phyloP scores from a whole-genome alignment of 2,113 vertebrate genomes.

The Perccottus glenii region DNA sequence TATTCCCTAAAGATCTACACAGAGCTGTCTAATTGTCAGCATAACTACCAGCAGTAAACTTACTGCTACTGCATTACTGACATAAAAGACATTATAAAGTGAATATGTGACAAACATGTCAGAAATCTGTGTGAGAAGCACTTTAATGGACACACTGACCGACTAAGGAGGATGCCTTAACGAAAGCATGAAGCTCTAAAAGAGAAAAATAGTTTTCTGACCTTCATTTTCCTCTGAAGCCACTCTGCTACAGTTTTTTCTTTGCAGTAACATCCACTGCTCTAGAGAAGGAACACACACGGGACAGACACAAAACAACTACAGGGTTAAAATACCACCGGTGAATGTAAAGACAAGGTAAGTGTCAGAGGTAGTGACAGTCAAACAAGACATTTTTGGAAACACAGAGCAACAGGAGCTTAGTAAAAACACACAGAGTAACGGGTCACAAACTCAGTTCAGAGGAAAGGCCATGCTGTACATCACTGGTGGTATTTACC shows the following conservation, averaged over 20 bases:
- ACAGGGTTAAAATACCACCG: background rate
- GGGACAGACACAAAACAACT: conserved; percentile 2
- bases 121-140: too few species aligned
- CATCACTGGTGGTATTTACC: conserved; percentile 78
- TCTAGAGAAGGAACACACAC: conserved; percentile 61
- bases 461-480: conserved; percentile 32
- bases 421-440: conserved; percentile 15
- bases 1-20: too few species aligned
- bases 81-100: too few species aligned
- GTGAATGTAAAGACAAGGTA: background rate
- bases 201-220: conserved; percentile 37
- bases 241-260: conserved; percentile 60
- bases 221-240: conserved; percentile 62
- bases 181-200: conserved; percentile 5
- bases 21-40: background rate
- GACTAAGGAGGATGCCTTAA: background rate
- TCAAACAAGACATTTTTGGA: background rate
- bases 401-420: conserved; percentile 1
- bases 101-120: too few species aligned
- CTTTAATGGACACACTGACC: background rate
- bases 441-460: conserved; percentile 35
- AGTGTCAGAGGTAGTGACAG: background rate
- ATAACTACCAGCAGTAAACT: background rate
- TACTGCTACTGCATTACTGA: too few species aligned
- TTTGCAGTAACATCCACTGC: conserved; percentile 76